Evolutionary conservation across 2,797 vertebrate species (phyloP).

Genomic region (Jordanella pulchra): DNA sequence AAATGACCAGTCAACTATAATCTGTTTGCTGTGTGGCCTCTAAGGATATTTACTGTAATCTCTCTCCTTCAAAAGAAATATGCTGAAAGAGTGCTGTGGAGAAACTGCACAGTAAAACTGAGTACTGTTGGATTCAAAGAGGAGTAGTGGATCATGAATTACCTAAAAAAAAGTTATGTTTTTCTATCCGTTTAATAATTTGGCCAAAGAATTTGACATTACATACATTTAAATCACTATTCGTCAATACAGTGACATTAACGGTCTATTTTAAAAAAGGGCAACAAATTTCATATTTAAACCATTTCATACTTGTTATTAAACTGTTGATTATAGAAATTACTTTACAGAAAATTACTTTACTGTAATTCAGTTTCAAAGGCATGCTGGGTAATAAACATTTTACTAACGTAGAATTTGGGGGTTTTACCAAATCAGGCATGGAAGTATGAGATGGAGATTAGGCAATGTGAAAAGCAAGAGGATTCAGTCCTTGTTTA

Average conservation of each 20-base stretch:
- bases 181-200: neutral
- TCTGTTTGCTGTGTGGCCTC: neutral
- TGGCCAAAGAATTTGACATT: too few relatives aligned
- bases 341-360: neutral
- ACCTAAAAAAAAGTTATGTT: neutral
- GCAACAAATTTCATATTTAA: neutral
- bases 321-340: neutral
- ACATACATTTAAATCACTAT: too few relatives aligned
- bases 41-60: neutral
- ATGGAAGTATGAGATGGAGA: neutral
- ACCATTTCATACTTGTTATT: neutral
- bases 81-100: neutral
- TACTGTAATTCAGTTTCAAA: neutral
- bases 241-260: neutral
- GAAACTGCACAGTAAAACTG: neutral
- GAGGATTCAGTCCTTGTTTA: neutral
- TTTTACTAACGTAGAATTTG: neutral
- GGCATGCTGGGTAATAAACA: neutral
- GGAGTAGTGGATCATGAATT: neutral
- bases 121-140: neutral
- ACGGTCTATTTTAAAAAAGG: neutral
- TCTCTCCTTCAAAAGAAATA: neutral
- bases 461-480: neutral
- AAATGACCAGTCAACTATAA: neutral
- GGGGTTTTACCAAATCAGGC: neutral